phyloP scores from a whole-genome alignment of 2,113 vertebrate species.

The human (Homo sapiens) region GRCh38 chr21:6498501-6499000 shows the following conservation, averaged over 20 bases:
- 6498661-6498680: background rate
- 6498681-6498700: background rate
- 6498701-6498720: fast-evolving
- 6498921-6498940: conserved; percentile 8
- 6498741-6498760: fast-evolving
- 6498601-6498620: background rate
- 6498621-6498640: too few species aligned
- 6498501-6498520: background rate
- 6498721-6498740: background rate
- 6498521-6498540: background rate
- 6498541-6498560: too few species aligned
- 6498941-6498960: conserved; percentile 77
- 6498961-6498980: conserved; percentile 65
- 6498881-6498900: background rate
- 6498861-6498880: background rate
- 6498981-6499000: conserved; percentile 40
- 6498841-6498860: background rate
- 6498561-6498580: background rate
- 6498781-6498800: background rate
- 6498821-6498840: background rate
- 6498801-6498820: background rate
- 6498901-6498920: background rate
- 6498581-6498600: background rate
- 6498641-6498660: background rate
- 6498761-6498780: background rate